phyloP scores from a whole-genome alignment of 2,113 vertebrate genomes.

The Rostratula benghalensis region DNA sequence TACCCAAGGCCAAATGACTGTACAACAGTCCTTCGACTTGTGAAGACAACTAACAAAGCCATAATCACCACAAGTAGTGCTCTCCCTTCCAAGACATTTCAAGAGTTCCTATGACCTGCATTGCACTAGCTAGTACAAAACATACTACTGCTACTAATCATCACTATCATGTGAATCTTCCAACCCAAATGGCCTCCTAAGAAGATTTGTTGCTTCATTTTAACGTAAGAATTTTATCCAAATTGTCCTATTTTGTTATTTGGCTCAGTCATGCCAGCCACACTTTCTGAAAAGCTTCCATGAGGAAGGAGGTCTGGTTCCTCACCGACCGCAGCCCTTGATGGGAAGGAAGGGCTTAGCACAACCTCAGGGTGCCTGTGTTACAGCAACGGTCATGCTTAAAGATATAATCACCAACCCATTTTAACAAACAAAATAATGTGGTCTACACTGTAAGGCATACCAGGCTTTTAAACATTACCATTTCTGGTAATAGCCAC shows the following conservation, averaged over 20 bases:
- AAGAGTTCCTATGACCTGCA: background rate
- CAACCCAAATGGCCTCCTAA: background rate
- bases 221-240: background rate
- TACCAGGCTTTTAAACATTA: background rate
- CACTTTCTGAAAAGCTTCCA: background rate
- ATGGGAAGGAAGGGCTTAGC: background rate
- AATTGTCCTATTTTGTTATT: background rate
- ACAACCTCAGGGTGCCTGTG: background rate
- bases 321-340: accelerated
- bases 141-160: background rate
- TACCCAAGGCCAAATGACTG: background rate
- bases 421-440: background rate
- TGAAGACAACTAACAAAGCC: background rate
- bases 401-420: background rate
- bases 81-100: accelerated
- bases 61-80: background rate
- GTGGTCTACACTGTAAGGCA: background rate
- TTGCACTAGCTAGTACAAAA: background rate
- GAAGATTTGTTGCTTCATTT: background rate
- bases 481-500: background rate
- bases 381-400: background rate
- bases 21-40: background rate
- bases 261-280: background rate
- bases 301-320: background rate
- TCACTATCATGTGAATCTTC: background rate